These are phyloP conservation scores for Syngnathoides biaculeatus DNA, from an alignment of 2,113 vertebrate genomes.

Conservation along the genomic window DNA sequence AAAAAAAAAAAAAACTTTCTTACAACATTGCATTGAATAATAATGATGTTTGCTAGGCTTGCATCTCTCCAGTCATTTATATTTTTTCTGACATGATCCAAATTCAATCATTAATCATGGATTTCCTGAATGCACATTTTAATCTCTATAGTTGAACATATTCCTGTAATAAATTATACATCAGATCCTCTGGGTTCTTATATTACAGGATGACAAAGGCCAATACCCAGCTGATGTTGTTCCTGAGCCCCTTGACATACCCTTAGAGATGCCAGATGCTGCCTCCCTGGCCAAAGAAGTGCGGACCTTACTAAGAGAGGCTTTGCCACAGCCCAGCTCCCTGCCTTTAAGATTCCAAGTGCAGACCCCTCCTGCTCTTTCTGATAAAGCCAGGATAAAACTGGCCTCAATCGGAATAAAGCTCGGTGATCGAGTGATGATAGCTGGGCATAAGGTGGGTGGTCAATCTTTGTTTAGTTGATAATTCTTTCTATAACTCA, in stretches of 20 bases:
- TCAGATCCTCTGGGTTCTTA: background rate
- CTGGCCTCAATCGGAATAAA: constrained; percentile 81
- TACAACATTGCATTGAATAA: background rate
- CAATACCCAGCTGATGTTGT: constrained; percentile 88
- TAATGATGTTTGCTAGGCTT: background rate
- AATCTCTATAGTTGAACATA: background rate
- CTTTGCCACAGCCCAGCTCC: constrained; percentile 73
- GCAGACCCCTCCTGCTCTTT: constrained; percentile 66
- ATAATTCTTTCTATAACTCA: background rate
- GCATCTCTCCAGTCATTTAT: background rate
- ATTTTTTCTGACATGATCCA: background rate
- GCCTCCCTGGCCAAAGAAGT: constrained; percentile 88
- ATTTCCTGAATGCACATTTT: background rate
- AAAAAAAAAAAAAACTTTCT: background rate
- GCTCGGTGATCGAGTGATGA: constrained; percentile 89
- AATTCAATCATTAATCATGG: background rate
- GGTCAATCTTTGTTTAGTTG: background rate
- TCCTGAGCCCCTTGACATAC: constrained; percentile 91
- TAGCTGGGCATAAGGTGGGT: constrained; percentile 93
- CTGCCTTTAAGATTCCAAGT: constrained; percentile 67
- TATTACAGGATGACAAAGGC: constrained; percentile 85
- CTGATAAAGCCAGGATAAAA: constrained; percentile 70
- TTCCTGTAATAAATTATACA: background rate
- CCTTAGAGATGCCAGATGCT: constrained; percentile 90
- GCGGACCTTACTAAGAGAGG: constrained; percentile 78